Conservation (phyloP, 2,888 invertebrate species). For the Sesamia inferens region DNA sequence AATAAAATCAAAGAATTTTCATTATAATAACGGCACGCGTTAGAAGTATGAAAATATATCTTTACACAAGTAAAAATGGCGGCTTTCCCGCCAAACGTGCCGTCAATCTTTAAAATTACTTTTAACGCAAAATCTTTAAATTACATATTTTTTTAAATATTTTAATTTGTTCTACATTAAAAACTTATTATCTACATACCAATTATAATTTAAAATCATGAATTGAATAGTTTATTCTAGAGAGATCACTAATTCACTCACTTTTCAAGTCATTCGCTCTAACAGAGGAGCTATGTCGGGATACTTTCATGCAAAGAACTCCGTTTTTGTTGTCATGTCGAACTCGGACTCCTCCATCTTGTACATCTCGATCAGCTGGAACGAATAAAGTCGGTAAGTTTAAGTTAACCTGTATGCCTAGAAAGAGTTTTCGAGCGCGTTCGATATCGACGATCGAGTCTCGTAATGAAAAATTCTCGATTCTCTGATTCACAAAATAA, state of each 20-base stretch:
- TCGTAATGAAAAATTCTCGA: no score
- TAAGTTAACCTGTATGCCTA: not conserved
- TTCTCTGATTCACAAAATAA: no score
- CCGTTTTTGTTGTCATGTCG: slow-evolving; percentile 96
- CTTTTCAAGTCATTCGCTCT: slow-evolving; percentile 81
- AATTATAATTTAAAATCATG: slow-evolving; percentile 33
- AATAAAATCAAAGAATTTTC: slow-evolving; percentile 38
- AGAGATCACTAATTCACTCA: slow-evolving; percentile 80
- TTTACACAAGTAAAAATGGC: slow-evolving; percentile 22
- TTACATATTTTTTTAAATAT: slow-evolving; percentile 46
- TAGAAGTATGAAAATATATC: slow-evolving; percentile 32
- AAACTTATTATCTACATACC: slow-evolving; percentile 32
- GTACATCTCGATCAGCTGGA: slow-evolving; percentile 97
- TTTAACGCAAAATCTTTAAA: slow-evolving; percentile 16
- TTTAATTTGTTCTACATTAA: slow-evolving; percentile 33
- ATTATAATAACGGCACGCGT: slow-evolving; percentile 35
- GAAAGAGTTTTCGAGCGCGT: no score
- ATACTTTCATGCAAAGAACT: slow-evolving; percentile 95
- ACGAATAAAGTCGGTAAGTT: slow-evolving; percentile 64
- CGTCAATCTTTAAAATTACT: slow-evolving; percentile 33
- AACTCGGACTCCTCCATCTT: slow-evolving; percentile 98
- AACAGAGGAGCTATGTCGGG: slow-evolving; percentile 85
- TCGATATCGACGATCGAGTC: no score
- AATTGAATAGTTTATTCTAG: slow-evolving; percentile 54
- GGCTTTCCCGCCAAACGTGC: slow-evolving; percentile 35